Percentiles rank a stretch among this genome's conserved stretches.
Evolutionary conservation across 2,113 vertebrate genomes (phyloP).

Genomic region (Macheiramphus alcinus): DNA sequence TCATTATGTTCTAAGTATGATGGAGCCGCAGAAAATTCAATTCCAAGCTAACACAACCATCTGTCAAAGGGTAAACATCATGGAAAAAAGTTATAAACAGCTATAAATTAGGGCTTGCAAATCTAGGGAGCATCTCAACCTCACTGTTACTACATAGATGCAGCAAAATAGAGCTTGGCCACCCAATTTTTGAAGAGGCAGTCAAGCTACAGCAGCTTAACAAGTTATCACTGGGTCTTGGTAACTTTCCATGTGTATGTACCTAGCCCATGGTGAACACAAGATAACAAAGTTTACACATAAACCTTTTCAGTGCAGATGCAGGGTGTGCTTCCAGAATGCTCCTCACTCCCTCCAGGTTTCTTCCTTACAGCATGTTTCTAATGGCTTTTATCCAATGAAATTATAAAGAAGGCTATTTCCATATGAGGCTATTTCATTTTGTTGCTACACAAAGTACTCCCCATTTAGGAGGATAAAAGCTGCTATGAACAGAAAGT

Average conservation of each 20-base stretch:
- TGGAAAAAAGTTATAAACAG: neutral
- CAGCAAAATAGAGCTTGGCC: neutral
- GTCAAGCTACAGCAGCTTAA: neutral
- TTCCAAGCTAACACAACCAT: neutral
- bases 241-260: neutral
- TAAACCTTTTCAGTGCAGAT: neutral
- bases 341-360: neutral
- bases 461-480: neutral
- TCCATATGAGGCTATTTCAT: neutral
- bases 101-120: neutral
- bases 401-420: neutral
- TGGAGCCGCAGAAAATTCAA: neutral
- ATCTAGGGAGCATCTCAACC: neutral
- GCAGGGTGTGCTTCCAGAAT: neutral
- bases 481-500: neutral
- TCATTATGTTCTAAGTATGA: neutral
- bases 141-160: neutral
- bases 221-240: neutral
- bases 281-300: neutral
- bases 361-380: neutral
- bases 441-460: neutral
- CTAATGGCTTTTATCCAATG: neutral
- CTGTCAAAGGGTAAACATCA: neutral
- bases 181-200: neutral
- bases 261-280: neutral